These are phyloP conservation scores for Tillus elongatus DNA, from an alignment of 2,888 invertebrate species.

Conservation along the genomic window DNA sequence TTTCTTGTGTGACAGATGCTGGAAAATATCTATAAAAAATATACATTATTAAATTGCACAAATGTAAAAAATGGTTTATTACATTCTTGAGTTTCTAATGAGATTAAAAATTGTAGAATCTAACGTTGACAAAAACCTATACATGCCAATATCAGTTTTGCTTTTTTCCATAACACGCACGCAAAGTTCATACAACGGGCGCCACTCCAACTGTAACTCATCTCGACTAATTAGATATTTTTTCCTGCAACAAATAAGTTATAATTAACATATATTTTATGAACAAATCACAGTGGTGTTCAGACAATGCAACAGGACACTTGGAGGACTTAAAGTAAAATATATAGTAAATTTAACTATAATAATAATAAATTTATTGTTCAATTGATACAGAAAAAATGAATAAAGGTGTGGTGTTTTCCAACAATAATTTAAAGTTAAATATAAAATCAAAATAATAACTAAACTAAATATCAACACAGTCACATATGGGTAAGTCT, in stretches of 20 bases:
- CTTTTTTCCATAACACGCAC: conserved; percentile 50
- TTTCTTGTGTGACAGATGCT: conserved; percentile 69
- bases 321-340: too few species aligned
- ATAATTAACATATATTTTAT: too few species aligned
- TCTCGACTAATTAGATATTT: conserved; percentile 63
- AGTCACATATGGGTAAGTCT: too few species aligned
- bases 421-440: too few species aligned
- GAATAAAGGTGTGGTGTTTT: too few species aligned
- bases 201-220: conserved; percentile 77
- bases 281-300: too few species aligned
- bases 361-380: too few species aligned
- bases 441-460: too few species aligned
- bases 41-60: conserved; percentile 11
- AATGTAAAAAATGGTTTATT: conserved; percentile 19
- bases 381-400: too few species aligned
- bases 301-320: too few species aligned
- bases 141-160: conserved; percentile 51
- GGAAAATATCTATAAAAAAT: conserved; percentile 55
- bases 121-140: conserved; percentile 38
- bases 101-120: conserved; percentile 31
- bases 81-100: conserved; percentile 35
- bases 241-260: conserved; percentile 68
- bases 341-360: too few species aligned
- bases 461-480: too few species aligned
- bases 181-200: conserved; percentile 67